Percentiles rank a stretch among this genome's conserved stretches.
Evolutionary conservation across 2,113 vertebrate genomes (phyloP).

Genomic region (Prochilodus magdalenae): DNA sequence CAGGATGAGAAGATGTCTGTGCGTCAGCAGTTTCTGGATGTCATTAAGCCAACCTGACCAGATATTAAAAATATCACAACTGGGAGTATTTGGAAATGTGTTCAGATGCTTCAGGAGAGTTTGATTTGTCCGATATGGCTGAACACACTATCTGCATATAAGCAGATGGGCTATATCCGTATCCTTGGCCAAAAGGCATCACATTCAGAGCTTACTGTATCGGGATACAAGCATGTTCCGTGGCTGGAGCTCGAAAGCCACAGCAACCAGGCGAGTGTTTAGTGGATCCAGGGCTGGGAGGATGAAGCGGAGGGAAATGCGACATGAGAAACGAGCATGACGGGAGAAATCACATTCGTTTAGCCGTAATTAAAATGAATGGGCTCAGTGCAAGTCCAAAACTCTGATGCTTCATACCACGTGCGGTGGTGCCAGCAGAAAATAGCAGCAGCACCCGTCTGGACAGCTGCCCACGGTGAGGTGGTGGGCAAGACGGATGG

Average conservation of each 20-base stretch:
- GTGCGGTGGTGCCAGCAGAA: too few relatives aligned
- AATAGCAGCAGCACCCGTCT: too few relatives aligned
- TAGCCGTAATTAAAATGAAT: neutral
- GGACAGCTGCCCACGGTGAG: too few relatives aligned
- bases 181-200: neutral
- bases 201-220: neutral
- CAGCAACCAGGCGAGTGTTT: neutral
- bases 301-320: neutral
- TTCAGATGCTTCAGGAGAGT: too few relatives aligned
- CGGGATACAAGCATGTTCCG: neutral
- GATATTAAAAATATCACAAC: neutral
- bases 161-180: too few relatives aligned
- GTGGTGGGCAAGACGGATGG: too few relatives aligned
- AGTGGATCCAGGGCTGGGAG: neutral
- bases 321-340: neutral
- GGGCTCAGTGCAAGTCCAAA: too few relatives aligned
- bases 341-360: neutral
- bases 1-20: neutral
- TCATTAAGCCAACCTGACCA: too few relatives aligned
- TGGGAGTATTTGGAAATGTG: too few relatives aligned
- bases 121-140: neutral
- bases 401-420: too few relatives aligned
- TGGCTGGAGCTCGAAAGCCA: neutral
- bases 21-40: neutral
- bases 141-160: neutral